phyloP scores from a whole-genome alignment of 2,113 vertebrate species.

The Lasiurus borealis region DNA sequence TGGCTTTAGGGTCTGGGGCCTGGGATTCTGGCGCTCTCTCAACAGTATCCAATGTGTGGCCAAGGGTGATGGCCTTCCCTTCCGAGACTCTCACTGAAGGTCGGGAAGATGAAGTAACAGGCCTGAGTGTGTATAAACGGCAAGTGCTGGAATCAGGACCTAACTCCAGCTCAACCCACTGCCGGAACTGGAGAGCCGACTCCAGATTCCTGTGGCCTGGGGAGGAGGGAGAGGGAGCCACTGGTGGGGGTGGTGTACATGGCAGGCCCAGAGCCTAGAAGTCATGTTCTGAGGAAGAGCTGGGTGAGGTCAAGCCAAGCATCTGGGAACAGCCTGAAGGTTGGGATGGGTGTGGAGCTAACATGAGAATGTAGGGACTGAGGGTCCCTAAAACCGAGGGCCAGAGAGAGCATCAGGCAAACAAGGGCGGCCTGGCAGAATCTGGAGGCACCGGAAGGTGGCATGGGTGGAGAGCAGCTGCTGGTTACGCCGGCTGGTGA shows the following conservation, averaged over 20 bases:
- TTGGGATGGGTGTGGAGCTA: not conserved
- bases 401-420: not conserved
- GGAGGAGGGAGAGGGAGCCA: not conserved
- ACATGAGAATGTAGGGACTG: not conserved
- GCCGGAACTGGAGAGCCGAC: not conserved
- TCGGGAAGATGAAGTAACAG: not conserved
- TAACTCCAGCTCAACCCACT: not conserved
- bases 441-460: not conserved
- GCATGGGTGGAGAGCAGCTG: not conserved
- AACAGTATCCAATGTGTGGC: not conserved
- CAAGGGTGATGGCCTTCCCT: not conserved
- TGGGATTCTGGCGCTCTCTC: not conserved
- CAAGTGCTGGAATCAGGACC: not conserved
- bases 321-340: not conserved
- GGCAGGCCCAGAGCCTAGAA: not conserved
- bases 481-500: no score
- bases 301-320: not conserved
- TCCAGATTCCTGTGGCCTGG: not conserved
- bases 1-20: not conserved
- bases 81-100: not conserved
- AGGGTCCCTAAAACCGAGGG: not conserved
- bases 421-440: not conserved
- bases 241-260: not conserved
- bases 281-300: not conserved
- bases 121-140: rapidly evolving